These are phyloP conservation scores for Atherinosoma microstoma DNA, from an alignment of 2,797 vertebrate species.

Conservation along the genomic window DNA sequence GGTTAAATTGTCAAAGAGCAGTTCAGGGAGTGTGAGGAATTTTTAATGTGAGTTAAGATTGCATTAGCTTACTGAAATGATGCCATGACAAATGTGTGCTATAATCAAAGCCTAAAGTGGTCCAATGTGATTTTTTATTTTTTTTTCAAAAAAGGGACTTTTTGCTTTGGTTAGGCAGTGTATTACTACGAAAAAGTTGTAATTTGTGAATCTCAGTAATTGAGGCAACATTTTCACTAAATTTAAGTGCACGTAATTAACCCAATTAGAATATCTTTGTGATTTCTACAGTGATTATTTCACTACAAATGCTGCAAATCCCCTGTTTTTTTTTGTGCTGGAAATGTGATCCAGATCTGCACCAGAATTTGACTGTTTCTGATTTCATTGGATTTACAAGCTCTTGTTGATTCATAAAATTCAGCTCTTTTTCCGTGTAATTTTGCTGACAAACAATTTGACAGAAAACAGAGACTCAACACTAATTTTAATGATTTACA, in stretches of 20 bases:
- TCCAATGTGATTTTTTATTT: too few relatives aligned
- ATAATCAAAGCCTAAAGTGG: background rate
- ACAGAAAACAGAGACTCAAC: background rate
- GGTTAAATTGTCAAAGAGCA: background rate
- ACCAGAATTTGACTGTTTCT: too few relatives aligned
- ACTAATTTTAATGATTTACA: background rate
- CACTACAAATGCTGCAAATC: too few relatives aligned
- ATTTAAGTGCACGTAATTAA: background rate
- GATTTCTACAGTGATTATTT: background rate
- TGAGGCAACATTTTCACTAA: background rate
- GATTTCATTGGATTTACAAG: too few relatives aligned
- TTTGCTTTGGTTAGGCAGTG: background rate
- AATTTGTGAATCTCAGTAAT: background rate
- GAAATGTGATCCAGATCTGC: too few relatives aligned
- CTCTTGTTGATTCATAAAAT: too few relatives aligned
- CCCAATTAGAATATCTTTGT: background rate
- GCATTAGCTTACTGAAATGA: background rate
- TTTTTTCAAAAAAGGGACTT: background rate
- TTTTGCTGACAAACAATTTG: background rate
- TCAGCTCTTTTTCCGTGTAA: background rate
- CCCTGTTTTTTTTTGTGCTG: too few relatives aligned
- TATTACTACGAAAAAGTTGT: background rate
- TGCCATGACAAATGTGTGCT: background rate
- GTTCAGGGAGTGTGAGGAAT: background rate
- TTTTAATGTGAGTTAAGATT: background rate